A percentile compares a stretch with the other conserved stretches of the same genome.
Evolutionary conservation across 2,113 vertebrate species (phyloP).

Genomic region (Myocastor coypus): DNA sequence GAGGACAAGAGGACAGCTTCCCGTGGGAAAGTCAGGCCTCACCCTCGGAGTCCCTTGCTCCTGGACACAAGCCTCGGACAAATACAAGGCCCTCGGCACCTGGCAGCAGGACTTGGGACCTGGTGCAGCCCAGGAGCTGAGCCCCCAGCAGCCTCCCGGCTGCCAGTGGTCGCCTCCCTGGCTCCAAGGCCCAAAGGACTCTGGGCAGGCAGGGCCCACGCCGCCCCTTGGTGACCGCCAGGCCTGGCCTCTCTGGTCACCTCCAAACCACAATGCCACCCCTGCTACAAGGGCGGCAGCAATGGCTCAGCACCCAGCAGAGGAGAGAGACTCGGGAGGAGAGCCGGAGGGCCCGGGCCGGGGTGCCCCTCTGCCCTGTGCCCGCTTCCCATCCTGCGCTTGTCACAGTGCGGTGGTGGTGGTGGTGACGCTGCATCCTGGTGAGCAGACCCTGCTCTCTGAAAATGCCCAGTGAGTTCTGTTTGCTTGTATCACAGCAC

Average conservation of each 20-base stretch:
- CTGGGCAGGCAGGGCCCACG: not conserved
- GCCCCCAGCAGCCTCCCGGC: not conserved
- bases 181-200: not conserved
- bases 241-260: not conserved
- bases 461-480: not conserved
- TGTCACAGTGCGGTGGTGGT: no score
- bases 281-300: not conserved
- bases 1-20: not conserved
- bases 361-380: accelerated
- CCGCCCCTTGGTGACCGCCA: not conserved
- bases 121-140: not conserved
- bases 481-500: not conserved
- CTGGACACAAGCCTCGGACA: not conserved
- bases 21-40: constrained; percentile 9
- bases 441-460: not conserved
- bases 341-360: not conserved
- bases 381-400: not conserved
- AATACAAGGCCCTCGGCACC: not conserved
- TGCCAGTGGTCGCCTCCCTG: not conserved
- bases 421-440: no score
- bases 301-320: not conserved
- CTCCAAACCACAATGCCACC: not conserved
- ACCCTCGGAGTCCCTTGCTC: not conserved
- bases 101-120: not conserved
- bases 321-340: not conserved